Evolutionary conservation across 2,113 vertebrate genomes (phyloP).

Genomic region (Neogobius melanostomus): DNA sequence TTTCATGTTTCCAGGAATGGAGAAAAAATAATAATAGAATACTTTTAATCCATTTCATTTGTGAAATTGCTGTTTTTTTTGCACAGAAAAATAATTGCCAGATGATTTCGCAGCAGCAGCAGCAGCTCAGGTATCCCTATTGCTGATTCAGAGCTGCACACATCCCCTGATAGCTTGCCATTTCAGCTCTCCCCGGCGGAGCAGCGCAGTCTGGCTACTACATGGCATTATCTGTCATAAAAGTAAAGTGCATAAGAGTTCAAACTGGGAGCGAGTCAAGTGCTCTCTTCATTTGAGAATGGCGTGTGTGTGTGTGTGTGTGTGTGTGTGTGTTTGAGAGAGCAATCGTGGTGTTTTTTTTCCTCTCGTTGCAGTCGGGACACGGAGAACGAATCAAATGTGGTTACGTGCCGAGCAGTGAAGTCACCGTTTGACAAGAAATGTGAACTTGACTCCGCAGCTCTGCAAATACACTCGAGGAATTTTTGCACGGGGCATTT

Average conservation of each 20-base stretch:
- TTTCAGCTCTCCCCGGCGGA: slow-evolving; percentile 18
- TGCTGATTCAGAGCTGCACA: slow-evolving; percentile 32
- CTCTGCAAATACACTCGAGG: slow-evolving; percentile 43
- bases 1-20: not conserved
- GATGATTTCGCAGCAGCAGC: slow-evolving; percentile 22
- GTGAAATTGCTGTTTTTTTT: slow-evolving; percentile 1
- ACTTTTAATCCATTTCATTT: not conserved
- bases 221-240: slow-evolving; percentile 51
- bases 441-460: slow-evolving; percentile 56
- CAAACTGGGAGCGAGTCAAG: slow-evolving; percentile 68
- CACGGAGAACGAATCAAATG: slow-evolving; percentile 58
- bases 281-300: slow-evolving; percentile 65
- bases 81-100: slow-evolving; percentile 11
- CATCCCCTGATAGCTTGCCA: slow-evolving; percentile 24
- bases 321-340: slow-evolving; percentile 26
- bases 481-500: slow-evolving; percentile 15
- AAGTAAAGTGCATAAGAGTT: slow-evolving; percentile 54
- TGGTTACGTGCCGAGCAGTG: slow-evolving; percentile 46
- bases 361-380: not conserved
- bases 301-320: slow-evolving; percentile 29
- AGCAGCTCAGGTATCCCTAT: slow-evolving; percentile 27
- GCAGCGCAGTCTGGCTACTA: slow-evolving; percentile 39
- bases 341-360: not conserved
- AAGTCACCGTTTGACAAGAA: slow-evolving; percentile 52
- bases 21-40: slow-evolving; percentile 1